A percentile compares a stretch with the other conserved stretches of the same genome.
Conservation (phyloP, 2,113 vertebrate genomes). For the Himantopus leucocephalus region DNA sequence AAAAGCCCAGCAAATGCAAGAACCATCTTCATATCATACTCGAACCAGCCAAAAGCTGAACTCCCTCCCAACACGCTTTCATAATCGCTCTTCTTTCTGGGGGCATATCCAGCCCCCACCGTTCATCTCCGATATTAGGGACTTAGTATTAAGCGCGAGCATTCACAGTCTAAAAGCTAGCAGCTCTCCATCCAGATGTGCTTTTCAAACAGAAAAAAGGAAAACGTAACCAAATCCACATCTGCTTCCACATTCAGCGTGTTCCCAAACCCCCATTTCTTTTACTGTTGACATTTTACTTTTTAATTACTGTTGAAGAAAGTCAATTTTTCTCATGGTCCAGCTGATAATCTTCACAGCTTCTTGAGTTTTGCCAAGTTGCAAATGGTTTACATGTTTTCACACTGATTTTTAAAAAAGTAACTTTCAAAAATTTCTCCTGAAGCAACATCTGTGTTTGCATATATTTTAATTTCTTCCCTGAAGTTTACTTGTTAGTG, state of each 20-base stretch:
- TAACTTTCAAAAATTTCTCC: background rate
- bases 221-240: background rate
- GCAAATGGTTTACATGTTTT: conserved; percentile 28
- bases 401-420: background rate
- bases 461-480: background rate
- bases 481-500: background rate
- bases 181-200: background rate
- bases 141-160: background rate
- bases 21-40: background rate
- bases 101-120: background rate
- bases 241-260: background rate
- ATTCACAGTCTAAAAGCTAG: background rate
- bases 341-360: conserved; percentile 11
- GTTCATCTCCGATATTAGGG: background rate
- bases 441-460: background rate
- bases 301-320: conserved; percentile 27
- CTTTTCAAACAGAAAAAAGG: background rate
- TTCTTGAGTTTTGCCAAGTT: background rate
- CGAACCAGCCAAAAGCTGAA: background rate
- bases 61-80: background rate
- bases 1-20: background rate
- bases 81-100: background rate
- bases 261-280: background rate
- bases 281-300: conserved; percentile 8
- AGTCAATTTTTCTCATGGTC: conserved; percentile 10